Evolutionary conservation across 2,113 vertebrate species (phyloP).

Genomic region (Callionymus lyra): DNA sequence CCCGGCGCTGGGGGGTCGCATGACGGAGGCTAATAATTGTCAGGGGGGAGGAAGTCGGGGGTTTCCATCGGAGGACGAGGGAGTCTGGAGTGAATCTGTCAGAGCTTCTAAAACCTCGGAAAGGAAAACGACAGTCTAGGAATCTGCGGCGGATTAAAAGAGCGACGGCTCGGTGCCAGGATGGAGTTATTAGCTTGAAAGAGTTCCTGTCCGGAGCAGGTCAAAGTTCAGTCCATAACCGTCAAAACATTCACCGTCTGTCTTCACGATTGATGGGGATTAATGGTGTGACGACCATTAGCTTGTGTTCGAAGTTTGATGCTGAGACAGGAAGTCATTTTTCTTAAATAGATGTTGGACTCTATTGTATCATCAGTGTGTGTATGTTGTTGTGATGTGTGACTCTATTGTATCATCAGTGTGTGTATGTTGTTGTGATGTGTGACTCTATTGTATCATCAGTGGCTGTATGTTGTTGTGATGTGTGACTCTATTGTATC

Average conservation of each 20-base stretch:
- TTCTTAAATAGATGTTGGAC: too few species aligned
- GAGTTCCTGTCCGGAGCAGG: slow-evolving; percentile 16
- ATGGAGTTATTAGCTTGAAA: slow-evolving; percentile 10
- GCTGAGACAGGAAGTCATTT: too few species aligned
- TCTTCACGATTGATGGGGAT: slow-evolving; percentile 21
- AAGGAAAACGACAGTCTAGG: neutral
- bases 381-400: too few species aligned
- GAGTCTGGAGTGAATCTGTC: slow-evolving; percentile 7
- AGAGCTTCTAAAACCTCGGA: slow-evolving; percentile 13
- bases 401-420: too few species aligned
- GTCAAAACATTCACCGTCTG: slow-evolving; percentile 8
- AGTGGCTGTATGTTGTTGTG: too few species aligned
- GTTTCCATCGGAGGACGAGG: neutral
- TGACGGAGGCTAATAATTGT: slow-evolving; percentile 1
- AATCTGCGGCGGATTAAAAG: slow-evolving; percentile 11
- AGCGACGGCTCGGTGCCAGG: neutral
- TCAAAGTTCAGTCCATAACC: slow-evolving; percentile 9
- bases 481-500: too few species aligned
- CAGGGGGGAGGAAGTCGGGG: neutral
- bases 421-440: too few species aligned
- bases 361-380: too few species aligned
- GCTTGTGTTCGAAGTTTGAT: too few species aligned
- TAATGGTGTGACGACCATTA: too few species aligned
- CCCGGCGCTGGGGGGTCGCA: slow-evolving; percentile 16
- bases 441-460: too few species aligned